Evolutionary conservation across 2,113 vertebrate species (phyloP).

Genomic region (Scortum barcoo): DNA sequence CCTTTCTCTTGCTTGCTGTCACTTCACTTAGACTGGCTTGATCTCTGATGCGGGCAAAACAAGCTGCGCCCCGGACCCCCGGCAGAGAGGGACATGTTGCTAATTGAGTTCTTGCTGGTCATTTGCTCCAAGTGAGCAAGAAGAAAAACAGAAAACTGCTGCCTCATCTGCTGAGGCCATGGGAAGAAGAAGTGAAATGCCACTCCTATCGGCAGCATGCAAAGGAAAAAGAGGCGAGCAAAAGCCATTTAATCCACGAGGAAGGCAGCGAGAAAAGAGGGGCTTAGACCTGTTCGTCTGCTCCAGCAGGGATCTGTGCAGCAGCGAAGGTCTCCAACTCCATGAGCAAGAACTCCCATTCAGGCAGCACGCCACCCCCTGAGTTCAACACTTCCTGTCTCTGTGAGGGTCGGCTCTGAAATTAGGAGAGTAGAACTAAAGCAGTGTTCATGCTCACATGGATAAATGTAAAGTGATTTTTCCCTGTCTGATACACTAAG

Average conservation of each 20-base stretch:
- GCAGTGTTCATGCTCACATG: constrained; percentile 61
- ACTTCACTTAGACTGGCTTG: constrained; percentile 62
- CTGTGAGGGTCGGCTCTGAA: constrained; percentile 41
- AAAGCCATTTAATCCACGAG: constrained; percentile 82
- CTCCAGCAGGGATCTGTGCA: constrained; percentile 61
- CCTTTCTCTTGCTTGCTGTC: constrained; percentile 65
- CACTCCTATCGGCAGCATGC: constrained; percentile 66
- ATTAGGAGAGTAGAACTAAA: constrained; percentile 55
- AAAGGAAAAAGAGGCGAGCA: constrained; percentile 67
- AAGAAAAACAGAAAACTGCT: constrained; percentile 80
- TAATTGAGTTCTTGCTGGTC: constrained; percentile 89
- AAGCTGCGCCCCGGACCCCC: constrained; percentile 59
- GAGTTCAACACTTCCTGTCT: constrained; percentile 68
- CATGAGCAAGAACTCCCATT: constrained; percentile 59
- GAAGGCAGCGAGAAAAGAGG: constrained; percentile 59
- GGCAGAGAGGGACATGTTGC: constrained; percentile 77
- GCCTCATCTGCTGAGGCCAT: constrained; percentile 80
- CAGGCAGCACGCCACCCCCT: constrained; percentile 55
- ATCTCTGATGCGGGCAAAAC: constrained; percentile 55
- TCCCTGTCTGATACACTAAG: background rate
- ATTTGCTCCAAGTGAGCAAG: constrained; percentile 92
- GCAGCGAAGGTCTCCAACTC: constrained; percentile 37
- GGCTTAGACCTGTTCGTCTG: constrained; percentile 51
- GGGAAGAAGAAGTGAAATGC: constrained; percentile 64
- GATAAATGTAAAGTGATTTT: constrained; percentile 25